Evolutionary conservation across 2,113 vertebrate genomes (phyloP), one percentile per base, ranked within the genome.

Genomic region (Mobula birostris): DNA sequence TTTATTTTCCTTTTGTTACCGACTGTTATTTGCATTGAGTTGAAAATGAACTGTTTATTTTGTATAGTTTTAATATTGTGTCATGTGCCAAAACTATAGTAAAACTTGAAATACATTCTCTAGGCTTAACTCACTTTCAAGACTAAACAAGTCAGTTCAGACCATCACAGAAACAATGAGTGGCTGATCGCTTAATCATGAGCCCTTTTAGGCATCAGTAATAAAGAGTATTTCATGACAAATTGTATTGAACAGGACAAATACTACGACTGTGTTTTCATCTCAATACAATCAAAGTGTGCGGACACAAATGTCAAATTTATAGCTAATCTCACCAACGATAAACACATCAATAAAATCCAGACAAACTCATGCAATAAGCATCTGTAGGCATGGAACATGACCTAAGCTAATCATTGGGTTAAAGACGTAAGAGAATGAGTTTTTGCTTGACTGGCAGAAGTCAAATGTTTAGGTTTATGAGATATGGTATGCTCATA

Each of bases 261-360:
- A 70, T 92, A 92, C n/a, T 36, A 92, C 36, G 48, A 92, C 66
- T 40, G 66, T 15, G 36, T 19, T 92, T 68, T 91, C 88, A 72
- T 40, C 66, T 92, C 88, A 70, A 36, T 36, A 40, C 17, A 48
- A 68, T 21, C 15, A 32, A 8, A 21, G 3, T 17, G 24, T 40
- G 32, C 40, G 66, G 63, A 12, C 32, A 92, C 27, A 92, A 92
- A 92, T 92, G 88, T 21, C n/a, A 92, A 92, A 66, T 8, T 40
- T 70, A n/a, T 24, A 40, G 66, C 24, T 92, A 40, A 92, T 70
- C 32, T 66, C 14, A 21, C 66, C 17, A 70, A 92, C 14, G 36
- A 15, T 19, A 40, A 92, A 70, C 2, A 36, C 63, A 68, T 72
- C 66, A 92, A 92, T 70, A 70, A 92, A 72, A 91, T 70, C 36